Conservation (phyloP, 2,888 invertebrate genomes). For the Sesamia inferens region DNA sequence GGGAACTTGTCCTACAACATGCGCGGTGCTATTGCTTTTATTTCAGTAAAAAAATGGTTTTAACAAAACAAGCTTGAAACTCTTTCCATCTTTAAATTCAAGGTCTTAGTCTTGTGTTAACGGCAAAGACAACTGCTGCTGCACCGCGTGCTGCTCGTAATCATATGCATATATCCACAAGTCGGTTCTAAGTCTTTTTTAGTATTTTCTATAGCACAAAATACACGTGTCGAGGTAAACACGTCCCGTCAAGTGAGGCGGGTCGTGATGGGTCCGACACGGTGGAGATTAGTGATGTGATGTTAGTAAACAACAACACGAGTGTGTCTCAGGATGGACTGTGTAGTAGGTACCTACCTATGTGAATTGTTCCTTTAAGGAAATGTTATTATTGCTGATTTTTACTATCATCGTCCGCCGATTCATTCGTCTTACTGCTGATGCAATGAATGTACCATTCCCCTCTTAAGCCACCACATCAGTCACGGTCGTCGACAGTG, state of each 20-base stretch:
- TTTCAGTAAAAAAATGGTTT: conserved; percentile 4
- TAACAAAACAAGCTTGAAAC: neutral
- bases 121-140: neutral
- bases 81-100: neutral
- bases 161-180: neutral
- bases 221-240: neutral
- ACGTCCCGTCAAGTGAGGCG: neutral
- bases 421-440: neutral
- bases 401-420: neutral
- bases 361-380: neutral
- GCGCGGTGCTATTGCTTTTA: conserved; percentile 7
- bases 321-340: neutral
- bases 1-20: conserved; percentile 30
- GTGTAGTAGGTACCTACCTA: neutral
- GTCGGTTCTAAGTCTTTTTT: neutral
- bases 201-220: neutral
- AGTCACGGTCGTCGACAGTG: neutral
- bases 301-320: neutral
- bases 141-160: neutral
- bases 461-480: neutral
- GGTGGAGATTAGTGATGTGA: neutral
- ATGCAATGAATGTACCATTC: neutral
- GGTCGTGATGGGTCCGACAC: neutral
- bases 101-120: neutral
- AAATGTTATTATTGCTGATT: neutral